Conservation (phyloP, 2,113 vertebrate species). For the Rostratula benghalensis region DNA sequence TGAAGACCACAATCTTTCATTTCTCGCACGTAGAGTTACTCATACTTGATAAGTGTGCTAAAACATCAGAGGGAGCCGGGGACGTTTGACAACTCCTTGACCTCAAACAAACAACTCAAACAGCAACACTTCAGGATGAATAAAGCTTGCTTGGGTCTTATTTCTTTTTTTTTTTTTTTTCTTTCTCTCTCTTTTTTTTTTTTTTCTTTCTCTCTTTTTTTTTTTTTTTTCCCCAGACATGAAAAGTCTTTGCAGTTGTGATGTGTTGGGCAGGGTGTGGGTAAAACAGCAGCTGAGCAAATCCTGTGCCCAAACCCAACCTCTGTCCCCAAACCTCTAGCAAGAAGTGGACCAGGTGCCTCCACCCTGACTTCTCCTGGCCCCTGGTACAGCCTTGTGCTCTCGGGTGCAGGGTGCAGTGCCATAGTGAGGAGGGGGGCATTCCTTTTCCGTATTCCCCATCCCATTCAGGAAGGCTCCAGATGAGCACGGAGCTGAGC, state of each 20-base stretch:
- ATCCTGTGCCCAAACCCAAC: neutral
- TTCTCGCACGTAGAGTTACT: conserved; percentile 7
- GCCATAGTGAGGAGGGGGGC: neutral
- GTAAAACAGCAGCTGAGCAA: neutral
- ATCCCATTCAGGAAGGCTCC: neutral
- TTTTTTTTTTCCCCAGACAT: neutral
- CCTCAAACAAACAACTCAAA: neutral
- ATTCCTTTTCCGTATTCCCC: neutral
- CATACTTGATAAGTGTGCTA: neutral
- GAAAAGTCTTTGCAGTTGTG: neutral
- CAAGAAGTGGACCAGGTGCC: too few species aligned
- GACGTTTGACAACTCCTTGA: conserved; percentile 15
- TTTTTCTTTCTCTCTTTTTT: too few species aligned
- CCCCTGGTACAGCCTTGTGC: neutral
- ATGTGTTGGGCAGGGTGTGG: neutral
- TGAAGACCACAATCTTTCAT: conserved; percentile 41
- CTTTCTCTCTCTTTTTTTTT: too few species aligned
- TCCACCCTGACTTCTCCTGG: neutral
- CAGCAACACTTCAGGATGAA: neutral
- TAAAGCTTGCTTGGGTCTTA: neutral
- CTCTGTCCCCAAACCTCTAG: neutral
- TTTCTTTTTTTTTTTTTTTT: neutral
- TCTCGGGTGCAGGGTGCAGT: rapidly evolving
- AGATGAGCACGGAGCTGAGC: neutral
- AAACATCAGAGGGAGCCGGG: neutral